Evolutionary conservation across 37 sponge, comb jelly and placozoan genomes (phyloP), one percentile per base, ranked within the genome.

Genomic region (Ephydatia muelleri): DNA sequence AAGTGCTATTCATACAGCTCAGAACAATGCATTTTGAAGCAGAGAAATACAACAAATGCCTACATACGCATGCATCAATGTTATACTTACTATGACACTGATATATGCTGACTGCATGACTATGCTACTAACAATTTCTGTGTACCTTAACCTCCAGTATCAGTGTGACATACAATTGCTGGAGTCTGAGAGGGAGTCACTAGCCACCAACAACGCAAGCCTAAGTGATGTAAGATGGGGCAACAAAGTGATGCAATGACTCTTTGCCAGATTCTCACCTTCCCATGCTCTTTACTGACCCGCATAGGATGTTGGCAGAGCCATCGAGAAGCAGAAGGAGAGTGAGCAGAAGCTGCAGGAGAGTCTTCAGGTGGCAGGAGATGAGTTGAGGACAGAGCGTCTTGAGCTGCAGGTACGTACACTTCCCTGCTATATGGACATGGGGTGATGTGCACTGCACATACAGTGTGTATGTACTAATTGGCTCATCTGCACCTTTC

Each of bases 351-450:
- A 33, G 3, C 23, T 79, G 47, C 33, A 25, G n/a, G 27, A 48
- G 29, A 30, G 43, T 30, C 14, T 77, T 6, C 3, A 27, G 8
- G 28, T 30, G 12, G 33, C 65, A 13, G 49, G 64, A 28, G 79
- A 79, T 11, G 11, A 25, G 57, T 30, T 1, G 57, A 27, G 64
- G 25, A n/a, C 57, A 30, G 79, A 79, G 49, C 32, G 47, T 14
- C 28, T 22, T 14, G 28, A 79, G 67, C 79, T 79, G 0, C 79
- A 79, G 79, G 79, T 79, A 65, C 22, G 19, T 65, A 65, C 21
- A 65, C 66, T 65, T 21, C 66, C 21, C 21, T 65, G 66, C 66
- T n/a, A n/a, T n/a, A n/a, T n/a, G n/a, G n/a, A n/a, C n/a, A n/a
- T n/a, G n/a, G n/a, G n/a, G n/a, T n/a, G n/a, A n/a, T n/a, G n/a